These are phyloP conservation scores for Sycobia sp. DNA, from an alignment of 1,140 invertebrate genomes.

Conservation along the genomic window DNA sequence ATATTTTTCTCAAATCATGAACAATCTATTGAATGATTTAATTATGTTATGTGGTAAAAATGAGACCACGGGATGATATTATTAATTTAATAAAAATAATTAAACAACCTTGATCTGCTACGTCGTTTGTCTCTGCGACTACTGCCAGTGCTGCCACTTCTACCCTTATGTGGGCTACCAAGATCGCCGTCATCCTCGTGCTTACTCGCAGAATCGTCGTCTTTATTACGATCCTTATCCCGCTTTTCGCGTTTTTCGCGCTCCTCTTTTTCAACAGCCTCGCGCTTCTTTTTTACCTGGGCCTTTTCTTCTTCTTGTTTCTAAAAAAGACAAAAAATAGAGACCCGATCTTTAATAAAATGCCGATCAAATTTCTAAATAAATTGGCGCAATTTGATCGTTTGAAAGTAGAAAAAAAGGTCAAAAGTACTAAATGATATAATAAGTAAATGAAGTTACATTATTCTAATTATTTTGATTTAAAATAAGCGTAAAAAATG, in stretches of 20 bases:
- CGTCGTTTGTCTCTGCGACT: conserved; percentile 58
- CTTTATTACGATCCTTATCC: conserved; percentile 48
- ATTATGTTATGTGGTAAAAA: too few species aligned
- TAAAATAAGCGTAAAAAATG: conserved; percentile 11
- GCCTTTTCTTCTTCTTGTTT: conserved; percentile 72
- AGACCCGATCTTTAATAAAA: not conserved
- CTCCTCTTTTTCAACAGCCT: conserved; percentile 59
- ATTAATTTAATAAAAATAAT: too few species aligned
- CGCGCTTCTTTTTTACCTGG: conserved; percentile 65
- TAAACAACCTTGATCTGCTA: conserved; percentile 60
- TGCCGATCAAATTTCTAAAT: not conserved
- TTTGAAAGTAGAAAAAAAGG: not conserved
- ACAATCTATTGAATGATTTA: too few species aligned
- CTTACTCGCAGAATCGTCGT: conserved; percentile 45
- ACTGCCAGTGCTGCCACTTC: conserved; percentile 50
- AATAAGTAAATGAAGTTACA: conserved; percentile 10
- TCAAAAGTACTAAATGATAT: conserved; percentile 9
- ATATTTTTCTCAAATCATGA: too few species aligned
- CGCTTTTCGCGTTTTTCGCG: conserved; percentile 58
- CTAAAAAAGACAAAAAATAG: conserved; percentile 62
- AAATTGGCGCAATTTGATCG: not conserved
- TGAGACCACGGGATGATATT: too few species aligned
- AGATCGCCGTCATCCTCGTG: conserved; percentile 59
- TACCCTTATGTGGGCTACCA: conserved; percentile 56
- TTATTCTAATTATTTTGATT: conserved; percentile 8